Base-by-base conservation (phyloP, 2,797 vertebrate genomes). In the Podargus strigoides region DNA sequence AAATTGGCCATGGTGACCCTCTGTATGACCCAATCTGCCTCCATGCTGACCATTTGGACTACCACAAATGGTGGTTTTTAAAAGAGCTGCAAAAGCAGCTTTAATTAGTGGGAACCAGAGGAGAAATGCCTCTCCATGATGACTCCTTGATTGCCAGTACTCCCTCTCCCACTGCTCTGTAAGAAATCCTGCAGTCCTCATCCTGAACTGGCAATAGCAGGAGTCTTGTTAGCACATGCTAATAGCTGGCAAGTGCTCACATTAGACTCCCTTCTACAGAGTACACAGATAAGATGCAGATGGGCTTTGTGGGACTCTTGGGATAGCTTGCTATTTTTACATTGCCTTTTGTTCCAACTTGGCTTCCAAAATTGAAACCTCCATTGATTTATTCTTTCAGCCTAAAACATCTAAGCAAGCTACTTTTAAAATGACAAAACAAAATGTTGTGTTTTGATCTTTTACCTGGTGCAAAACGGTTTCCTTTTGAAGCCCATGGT, bases 311-410 rank as follows among this genome's bases (percentile, higher is more conserved):
- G 81, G 72, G 72, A 70, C 89, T 67, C 63, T 27, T 60, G 91
- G 77, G 77, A 93, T 84, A 82, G 41, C 59, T 73, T 52, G 55
- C 2, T 67, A 64, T 49, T 96, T 89, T 92, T 76, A 70, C 67
- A 32, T 91, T 42, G 60, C 52, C 30, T 94, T 90, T 87, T 93
- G 76, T 92, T 93, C 74, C 94, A 93, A 85, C 64, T 37, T 89
- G 56, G 41, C 85, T 90, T 56, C 82, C 1, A 3, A 67, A 89
- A 50, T 21, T 46, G 73, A 91, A 94, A n/a, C 36, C 30, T 82
- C 63, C 39, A 20, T n/a, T 90, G 74, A 85, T 79, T 83, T 88
- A 59, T 87, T 39, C 58, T 83, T 58, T 46, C 58, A 67, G 76
- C 49, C 36, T 46, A 62, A 67, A 76, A 19, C 17, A 62, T 37